A percentile compares a stretch with the other conserved stretches of the same genome.
These are phyloP conservation scores for Xanthorhoe spadicearia DNA, from an alignment of 2,888 invertebrate genomes.

Conservation along the genomic window DNA sequence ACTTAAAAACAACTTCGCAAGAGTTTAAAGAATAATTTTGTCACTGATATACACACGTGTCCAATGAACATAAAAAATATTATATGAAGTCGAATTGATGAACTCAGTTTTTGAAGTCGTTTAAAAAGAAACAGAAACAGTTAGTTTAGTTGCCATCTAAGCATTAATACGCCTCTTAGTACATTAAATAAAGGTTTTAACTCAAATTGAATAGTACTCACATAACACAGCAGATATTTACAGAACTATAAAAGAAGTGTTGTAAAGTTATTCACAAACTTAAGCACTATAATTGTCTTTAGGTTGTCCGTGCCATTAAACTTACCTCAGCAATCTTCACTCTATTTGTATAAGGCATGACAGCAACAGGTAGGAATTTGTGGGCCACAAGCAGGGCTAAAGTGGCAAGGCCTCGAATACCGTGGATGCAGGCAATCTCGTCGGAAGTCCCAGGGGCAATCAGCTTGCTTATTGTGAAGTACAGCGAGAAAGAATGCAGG, in stretches of 20 bases:
- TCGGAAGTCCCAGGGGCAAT: constrained; percentile 78
- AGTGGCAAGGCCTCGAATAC: constrained; percentile 87
- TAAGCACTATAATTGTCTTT: neutral
- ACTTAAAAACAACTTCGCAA: too few species aligned
- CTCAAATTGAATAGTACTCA: too few species aligned
- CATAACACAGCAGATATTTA: too few species aligned
- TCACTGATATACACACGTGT: too few species aligned
- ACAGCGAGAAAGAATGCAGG: constrained; percentile 87
- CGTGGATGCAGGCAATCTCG: constrained; percentile 88
- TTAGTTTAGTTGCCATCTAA: too few species aligned
- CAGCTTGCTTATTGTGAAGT: constrained; percentile 85
- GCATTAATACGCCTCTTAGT: too few species aligned
- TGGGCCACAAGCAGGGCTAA: constrained; percentile 87
- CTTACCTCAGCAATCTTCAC: constrained; percentile 84
- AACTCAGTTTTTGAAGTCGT: too few species aligned
- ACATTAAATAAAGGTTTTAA: too few species aligned
- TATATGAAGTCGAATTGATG: too few species aligned
- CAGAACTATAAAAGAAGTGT: neutral
- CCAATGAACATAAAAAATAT: too few species aligned
- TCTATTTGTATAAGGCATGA: constrained; percentile 87
- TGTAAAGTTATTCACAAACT: neutral
- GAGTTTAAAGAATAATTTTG: too few species aligned
- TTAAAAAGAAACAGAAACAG: too few species aligned
- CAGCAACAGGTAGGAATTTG: constrained; percentile 87
- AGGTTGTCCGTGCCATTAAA: constrained; percentile 7